Evolutionary conservation across 2,888 invertebrate genomes (phyloP).

Genomic region (Mythimna impura): DNA sequence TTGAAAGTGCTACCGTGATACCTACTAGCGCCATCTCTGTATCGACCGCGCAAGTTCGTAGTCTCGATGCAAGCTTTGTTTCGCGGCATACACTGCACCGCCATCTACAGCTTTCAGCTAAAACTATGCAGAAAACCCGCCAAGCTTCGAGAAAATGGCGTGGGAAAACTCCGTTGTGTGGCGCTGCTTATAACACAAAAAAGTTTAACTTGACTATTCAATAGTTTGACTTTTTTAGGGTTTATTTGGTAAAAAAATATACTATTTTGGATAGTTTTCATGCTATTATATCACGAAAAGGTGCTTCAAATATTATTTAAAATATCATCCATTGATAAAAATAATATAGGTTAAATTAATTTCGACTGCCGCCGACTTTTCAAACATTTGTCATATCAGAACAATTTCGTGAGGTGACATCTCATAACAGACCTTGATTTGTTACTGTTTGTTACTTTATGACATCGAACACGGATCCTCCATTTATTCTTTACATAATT

Average conservation of each 20-base stretch:
- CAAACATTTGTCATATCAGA: constrained; percentile 32
- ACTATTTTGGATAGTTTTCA: too few species aligned
- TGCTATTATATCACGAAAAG: too few species aligned
- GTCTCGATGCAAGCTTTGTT: constrained; percentile 12
- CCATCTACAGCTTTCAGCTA: constrained; percentile 51
- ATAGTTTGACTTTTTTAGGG: not conserved
- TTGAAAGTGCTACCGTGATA: not conserved
- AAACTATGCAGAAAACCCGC: constrained; percentile 35
- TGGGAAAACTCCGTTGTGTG: constrained; percentile 34
- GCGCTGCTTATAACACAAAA: constrained; percentile 45
- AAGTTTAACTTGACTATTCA: not conserved
- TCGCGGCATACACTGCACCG: constrained; percentile 13
- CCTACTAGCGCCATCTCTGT: constrained; percentile 58
- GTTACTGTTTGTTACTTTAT: constrained; percentile 35
- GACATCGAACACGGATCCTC: constrained; percentile 54
- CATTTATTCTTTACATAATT: constrained; percentile 57
- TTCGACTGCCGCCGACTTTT: not conserved
- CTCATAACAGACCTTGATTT: constrained; percentile 35
- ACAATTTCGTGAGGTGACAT: constrained; percentile 36
- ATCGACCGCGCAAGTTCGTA: not conserved
- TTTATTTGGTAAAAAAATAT: not conserved
- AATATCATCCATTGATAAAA: not conserved
- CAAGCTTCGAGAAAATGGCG: constrained; percentile 20
- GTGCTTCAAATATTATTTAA: too few species aligned
- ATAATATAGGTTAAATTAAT: not conserved